Conservation (phyloP, 2,888 invertebrate species). For the Oxyscelio sp. region DNA sequence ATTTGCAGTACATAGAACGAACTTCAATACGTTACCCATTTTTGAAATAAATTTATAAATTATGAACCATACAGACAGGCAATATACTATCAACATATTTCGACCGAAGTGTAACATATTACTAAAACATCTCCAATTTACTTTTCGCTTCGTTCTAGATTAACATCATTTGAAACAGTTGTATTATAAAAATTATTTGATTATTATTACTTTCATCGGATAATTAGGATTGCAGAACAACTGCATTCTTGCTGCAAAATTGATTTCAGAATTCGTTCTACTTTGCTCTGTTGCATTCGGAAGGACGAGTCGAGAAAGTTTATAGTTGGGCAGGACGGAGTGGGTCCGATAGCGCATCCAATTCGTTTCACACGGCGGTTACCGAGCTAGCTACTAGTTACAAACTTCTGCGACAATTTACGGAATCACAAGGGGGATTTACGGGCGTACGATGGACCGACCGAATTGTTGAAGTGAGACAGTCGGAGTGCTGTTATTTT, state of each 20-base stretch:
- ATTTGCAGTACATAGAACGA: too few species aligned
- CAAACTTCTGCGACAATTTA: conserved; percentile 74
- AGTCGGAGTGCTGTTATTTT: conserved; percentile 25
- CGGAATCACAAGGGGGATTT: conserved; percentile 71
- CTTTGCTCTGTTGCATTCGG: conserved; percentile 45
- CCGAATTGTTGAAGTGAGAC: conserved; percentile 52
- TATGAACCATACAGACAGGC: too few species aligned
- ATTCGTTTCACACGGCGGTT: conserved; percentile 76
- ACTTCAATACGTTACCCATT: too few species aligned
- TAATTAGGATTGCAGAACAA: conserved; percentile 1
- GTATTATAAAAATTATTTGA: too few species aligned
- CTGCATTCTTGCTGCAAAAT: conserved; percentile 50
- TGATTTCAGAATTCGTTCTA: conserved; percentile 58
- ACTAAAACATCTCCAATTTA: too few species aligned
- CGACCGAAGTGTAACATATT: too few species aligned
- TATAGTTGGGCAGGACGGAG: conserved; percentile 51
- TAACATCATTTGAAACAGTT: neutral
- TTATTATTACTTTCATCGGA: conserved; percentile 3
- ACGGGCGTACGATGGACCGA: conserved; percentile 51
- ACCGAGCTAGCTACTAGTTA: conserved; percentile 62
- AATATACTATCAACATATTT: too few species aligned
- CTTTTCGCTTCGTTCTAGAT: too few species aligned
- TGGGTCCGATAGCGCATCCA: conserved; percentile 73
- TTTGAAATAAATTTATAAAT: too few species aligned
- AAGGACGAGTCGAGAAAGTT: conserved; percentile 52